These are phyloP conservation scores for Anodontia alba DNA, from an alignment of 2,888 invertebrate species.

Conservation along the genomic window DNA sequence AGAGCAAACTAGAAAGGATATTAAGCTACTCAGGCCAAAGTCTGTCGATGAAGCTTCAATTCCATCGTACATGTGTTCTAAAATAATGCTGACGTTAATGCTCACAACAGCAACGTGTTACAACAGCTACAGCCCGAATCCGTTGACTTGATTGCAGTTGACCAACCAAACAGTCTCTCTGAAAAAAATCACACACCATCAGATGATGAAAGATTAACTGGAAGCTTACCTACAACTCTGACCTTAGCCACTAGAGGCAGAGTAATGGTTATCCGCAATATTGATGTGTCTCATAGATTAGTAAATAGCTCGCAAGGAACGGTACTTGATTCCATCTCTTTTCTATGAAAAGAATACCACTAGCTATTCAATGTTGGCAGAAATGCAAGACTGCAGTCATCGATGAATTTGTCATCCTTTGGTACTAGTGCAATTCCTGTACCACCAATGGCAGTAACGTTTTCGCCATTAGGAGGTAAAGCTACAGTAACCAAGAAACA, in stretches of 20 bases:
- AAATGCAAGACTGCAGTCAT: conserved; percentile 5
- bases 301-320: conserved; percentile 16
- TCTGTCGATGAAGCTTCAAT: background rate
- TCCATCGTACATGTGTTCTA: background rate
- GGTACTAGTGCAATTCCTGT: conserved; percentile 10
- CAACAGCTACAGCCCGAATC: background rate
- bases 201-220: conserved; percentile 20
- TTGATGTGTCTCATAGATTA: conserved; percentile 22
- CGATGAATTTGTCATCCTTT: conserved; percentile 20
- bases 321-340: background rate
- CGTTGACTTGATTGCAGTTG: background rate
- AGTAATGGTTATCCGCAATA: conserved; percentile 18
- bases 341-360: background rate
- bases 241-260: background rate
- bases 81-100: conserved; percentile 1
- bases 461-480: conserved; percentile 14
- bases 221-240: background rate
- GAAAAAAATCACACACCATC: background rate
- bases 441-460: conserved; percentile 12
- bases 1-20: background rate
- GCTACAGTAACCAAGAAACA: conserved; percentile 10
- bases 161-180: background rate
- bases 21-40: background rate
- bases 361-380: conserved; percentile 4
- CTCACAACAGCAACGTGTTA: background rate